Evolutionary conservation across 2,888 invertebrate genomes (phyloP).

Genomic region (Muscina levida): DNA sequence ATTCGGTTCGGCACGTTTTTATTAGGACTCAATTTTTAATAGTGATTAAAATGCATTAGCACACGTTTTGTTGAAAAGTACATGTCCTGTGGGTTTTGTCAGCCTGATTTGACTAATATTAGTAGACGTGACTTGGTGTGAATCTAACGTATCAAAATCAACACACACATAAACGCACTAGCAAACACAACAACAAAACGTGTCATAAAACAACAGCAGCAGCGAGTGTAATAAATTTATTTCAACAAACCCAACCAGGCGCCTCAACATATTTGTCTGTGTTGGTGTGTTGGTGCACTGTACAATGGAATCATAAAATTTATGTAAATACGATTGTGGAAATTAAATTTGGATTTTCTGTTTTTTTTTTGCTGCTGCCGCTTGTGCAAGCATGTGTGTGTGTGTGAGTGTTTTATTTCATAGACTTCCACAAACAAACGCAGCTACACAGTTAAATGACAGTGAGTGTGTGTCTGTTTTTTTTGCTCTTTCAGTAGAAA

Average conservation of each 20-base stretch:
- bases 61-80: no score
- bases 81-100: not conserved
- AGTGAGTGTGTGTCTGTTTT: not conserved
- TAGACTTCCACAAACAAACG: not conserved
- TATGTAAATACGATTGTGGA: conserved; percentile 23
- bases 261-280: not conserved
- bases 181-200: conserved; percentile 17
- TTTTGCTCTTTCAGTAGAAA: not conserved
- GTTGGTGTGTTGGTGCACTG: not conserved
- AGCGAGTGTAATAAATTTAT: conserved; percentile 10
- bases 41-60: no score
- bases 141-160: conserved; percentile 55
- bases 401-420: no score
- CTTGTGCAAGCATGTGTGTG: no score
- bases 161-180: not conserved
- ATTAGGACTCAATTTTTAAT: no score
- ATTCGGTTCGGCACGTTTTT: no score
- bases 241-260: not conserved
- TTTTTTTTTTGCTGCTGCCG: not conserved
- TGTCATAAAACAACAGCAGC: conserved; percentile 10
- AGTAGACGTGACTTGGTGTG: conserved; percentile 58
- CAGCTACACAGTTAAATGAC: conserved; percentile 12
- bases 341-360: conserved; percentile 24
- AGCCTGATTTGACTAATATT: no score
- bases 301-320: conserved; percentile 25